Conservation (phyloP, 2,888 invertebrate genomes). For the Cinara cedri region DNA sequence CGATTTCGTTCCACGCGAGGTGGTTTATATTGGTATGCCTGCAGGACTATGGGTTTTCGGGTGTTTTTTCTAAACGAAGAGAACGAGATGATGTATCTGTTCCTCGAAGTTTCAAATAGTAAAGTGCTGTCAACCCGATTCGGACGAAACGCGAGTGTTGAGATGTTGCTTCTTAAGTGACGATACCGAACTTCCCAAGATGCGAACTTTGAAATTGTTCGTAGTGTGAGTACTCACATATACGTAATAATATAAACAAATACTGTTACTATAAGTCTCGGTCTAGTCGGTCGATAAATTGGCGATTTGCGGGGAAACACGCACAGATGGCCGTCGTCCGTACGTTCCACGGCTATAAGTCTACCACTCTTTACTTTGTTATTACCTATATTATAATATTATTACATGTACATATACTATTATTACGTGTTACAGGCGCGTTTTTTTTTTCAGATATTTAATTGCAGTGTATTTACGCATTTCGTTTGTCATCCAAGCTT, state of each 20-base stretch:
- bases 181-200: no score
- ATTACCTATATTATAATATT: constrained; percentile 4
- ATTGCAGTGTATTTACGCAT: background rate
- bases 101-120: no score
- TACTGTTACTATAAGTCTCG: background rate
- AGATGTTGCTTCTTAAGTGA: no score
- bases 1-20: no score
- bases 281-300: constrained; percentile 27
- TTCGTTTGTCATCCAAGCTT: no score
- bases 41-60: no score
- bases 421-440: background rate
- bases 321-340: constrained; percentile 23
- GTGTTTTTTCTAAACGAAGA: no score
- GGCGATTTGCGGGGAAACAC: background rate
- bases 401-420: background rate
- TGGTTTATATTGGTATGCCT: no score
- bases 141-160: no score
- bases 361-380: background rate
- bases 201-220: no score
- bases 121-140: no score
- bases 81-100: no score
- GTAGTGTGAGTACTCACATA: background rate
- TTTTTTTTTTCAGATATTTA: constrained; percentile 4
- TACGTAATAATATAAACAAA: background rate
- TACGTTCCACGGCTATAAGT: background rate